Base-by-base conservation (phyloP, 2,797 vertebrate genomes). In the Enteromius mattozi region DNA sequence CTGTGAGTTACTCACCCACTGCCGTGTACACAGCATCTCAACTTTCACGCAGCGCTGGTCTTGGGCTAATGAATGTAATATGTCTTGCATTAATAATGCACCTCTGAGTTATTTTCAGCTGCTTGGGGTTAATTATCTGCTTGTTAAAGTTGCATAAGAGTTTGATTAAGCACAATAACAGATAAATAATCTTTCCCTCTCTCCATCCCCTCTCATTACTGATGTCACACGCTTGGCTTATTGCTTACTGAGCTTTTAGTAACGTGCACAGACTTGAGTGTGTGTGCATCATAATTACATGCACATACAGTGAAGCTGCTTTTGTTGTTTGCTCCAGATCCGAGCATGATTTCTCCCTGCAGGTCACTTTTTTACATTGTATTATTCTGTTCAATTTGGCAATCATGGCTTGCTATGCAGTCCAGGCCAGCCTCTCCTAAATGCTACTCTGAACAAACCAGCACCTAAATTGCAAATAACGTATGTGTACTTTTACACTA, bases 81-180 rank as follows among this genome's bases (percentile, higher is more conserved):
- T 88, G 88, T 86, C 85, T 80, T 66, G 51, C 77, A 83, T 90
- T 89, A 90, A 88, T 90, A 90, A 90, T 88, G 85, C 74, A 89
- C 82, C 81, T 77, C 80, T 78, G 78, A 78, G 86, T 85, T 87
- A 88, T 84, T 89, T 75, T 85, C 84, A 83, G 85, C 86, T 79
- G 68, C 65, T 65, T 80, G 78, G 81, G 89, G 88, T 88, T 90
- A 87, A 90, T 91, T 88, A 87, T 88, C 87, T 89, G 88, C 86
- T 89, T 89, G 87, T 90, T 91, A 90, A 90, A 89, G 88, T 89
- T 89, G 88, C 87, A 88, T 84, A 88, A 88, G 84, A 86, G 76
- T 82, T 42, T 86, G 85, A 88, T 84, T 77, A 87, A 86, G 85
- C 78, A 81, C 85, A 85, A 78, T 88, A 87, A 85, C 81, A 72